Evolutionary conservation across 2,113 vertebrate genomes (phyloP).

Genomic region (Apteryx mantelli): DNA sequence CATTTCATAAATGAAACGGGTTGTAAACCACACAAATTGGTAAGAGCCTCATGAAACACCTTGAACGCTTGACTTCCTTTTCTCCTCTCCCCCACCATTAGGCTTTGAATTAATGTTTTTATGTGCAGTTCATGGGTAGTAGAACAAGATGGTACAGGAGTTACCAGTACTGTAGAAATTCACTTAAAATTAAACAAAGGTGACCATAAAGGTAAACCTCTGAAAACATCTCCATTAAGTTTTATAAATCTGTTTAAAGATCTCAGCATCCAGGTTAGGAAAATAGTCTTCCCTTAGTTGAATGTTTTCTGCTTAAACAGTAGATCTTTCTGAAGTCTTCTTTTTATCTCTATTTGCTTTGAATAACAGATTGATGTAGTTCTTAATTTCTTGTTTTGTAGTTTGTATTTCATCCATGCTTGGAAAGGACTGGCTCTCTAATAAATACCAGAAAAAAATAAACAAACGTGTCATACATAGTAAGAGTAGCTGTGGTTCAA

Average conservation of each 20-base stretch:
- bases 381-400: neutral
- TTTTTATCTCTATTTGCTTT: neutral
- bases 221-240: neutral
- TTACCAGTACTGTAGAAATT: neutral
- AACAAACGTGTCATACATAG: neutral
- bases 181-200: neutral
- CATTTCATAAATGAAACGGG: neutral
- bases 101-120: neutral
- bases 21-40: neutral
- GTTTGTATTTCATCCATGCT: neutral
- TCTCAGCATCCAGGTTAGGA: neutral
- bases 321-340: neutral
- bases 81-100: neutral
- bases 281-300: neutral
- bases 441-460: neutral
- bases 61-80: neutral
- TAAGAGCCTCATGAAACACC: neutral
- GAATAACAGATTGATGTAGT: neutral
- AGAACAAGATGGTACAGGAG: neutral
- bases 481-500: neutral
- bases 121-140: neutral
- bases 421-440: neutral
- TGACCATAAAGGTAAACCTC: neutral
- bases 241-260: neutral
- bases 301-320: neutral